Evolutionary conservation across 2,888 invertebrate genomes (phyloP).

Genomic region (Drosophila mettleri): DNA sequence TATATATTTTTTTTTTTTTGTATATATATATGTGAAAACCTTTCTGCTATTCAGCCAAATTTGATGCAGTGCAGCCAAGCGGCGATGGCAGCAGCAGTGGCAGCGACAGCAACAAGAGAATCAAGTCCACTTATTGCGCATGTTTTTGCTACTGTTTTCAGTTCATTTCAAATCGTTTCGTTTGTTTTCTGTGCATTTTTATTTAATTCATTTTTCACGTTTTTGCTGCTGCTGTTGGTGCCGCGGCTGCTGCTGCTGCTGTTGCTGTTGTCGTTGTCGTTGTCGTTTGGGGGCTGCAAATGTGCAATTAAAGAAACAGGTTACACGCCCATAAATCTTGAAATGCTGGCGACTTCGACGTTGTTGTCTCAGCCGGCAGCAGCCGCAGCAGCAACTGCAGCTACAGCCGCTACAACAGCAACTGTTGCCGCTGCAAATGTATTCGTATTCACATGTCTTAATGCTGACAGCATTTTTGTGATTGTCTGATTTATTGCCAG

Average conservation of each 20-base stretch:
- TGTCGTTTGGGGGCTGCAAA: constrained; percentile 81
- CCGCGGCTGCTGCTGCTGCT: constrained; percentile 46
- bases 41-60: constrained; percentile 51
- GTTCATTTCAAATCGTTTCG: constrained; percentile 75
- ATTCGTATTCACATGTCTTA: constrained; percentile 80
- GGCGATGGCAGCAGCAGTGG: constrained; percentile 34
- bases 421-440: constrained; percentile 49
- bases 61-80: constrained; percentile 70
- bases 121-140: constrained; percentile 49
- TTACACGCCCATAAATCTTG: constrained; percentile 83
- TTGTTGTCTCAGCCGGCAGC: constrained; percentile 40
- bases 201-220: constrained; percentile 80
- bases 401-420: constrained; percentile 16
- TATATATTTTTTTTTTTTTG: no score
- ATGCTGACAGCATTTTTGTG: constrained; percentile 84
- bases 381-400: constrained; percentile 14
- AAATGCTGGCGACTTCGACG: constrained; percentile 70
- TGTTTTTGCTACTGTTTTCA: constrained; percentile 72
- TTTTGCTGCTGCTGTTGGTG: constrained; percentile 56
- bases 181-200: constrained; percentile 72
- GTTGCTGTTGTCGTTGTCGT: constrained; percentile 52
- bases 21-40: constrained; percentile 36
- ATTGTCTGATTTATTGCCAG: constrained; percentile 83
- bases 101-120: constrained; percentile 32
- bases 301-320: constrained; percentile 85